phyloP scores from a whole-genome alignment of 1,140 invertebrate species.

The Chelonus insularis region DNA sequence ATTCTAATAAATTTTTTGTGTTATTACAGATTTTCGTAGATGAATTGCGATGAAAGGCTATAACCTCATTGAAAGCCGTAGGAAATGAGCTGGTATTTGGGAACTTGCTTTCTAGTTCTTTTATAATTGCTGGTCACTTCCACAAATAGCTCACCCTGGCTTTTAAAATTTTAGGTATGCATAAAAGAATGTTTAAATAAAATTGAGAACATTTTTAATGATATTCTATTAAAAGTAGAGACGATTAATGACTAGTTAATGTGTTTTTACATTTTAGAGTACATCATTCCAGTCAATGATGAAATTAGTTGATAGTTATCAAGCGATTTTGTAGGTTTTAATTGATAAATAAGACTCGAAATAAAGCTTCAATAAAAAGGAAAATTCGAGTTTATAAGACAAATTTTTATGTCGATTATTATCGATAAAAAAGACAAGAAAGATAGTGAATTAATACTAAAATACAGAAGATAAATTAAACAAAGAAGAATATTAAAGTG shows the following conservation, averaged over 20 bases:
- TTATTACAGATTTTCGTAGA: neutral
- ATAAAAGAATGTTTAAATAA: too few species aligned
- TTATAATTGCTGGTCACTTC: neutral
- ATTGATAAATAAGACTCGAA: neutral
- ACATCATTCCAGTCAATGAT: neutral
- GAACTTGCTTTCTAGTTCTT: constrained; percentile 2
- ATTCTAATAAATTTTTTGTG: neutral
- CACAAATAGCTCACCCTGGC: neutral
- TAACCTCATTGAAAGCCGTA: neutral
- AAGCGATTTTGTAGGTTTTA: constrained; percentile 7
- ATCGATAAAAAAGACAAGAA: neutral
- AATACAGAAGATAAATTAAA: too few species aligned
- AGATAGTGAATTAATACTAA: too few species aligned
- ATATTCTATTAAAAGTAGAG: too few species aligned
- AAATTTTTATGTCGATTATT: too few species aligned
- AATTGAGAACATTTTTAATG: too few species aligned
- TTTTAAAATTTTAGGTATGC: neutral
- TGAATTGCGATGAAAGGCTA: constrained; percentile 4
- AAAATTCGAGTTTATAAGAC: neutral
- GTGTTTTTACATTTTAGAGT: constrained; percentile 3
- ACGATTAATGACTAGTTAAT: neutral
- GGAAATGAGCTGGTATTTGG: neutral
- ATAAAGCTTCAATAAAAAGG: neutral
- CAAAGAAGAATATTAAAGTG: constrained; percentile 1
- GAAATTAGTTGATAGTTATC: neutral